Percentiles rank a stretch among this genome's conserved stretches.
Conservation (phyloP, 92 coral and sea anemone genomes). For the Blastomussa wellsi region DNA sequence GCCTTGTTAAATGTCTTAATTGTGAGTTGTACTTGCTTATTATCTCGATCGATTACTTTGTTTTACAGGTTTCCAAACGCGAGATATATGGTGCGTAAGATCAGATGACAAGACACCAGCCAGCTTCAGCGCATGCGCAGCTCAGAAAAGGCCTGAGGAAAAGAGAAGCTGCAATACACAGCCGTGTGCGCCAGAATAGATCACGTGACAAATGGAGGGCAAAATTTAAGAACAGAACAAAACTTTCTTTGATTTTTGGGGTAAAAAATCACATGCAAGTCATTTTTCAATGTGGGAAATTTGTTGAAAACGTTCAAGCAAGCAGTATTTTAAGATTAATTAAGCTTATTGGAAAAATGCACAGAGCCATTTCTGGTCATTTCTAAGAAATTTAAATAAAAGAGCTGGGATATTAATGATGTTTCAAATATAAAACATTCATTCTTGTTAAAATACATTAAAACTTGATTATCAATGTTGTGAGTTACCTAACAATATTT, state of each 20-base stretch:
- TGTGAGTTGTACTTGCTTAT: background rate
- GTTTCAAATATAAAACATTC: background rate
- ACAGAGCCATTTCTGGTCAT: too few relatives aligned
- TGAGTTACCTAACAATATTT: slow-evolving; percentile 8
- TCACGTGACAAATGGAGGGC: background rate
- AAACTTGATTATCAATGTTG: slow-evolving; percentile 5
- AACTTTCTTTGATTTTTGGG: too few relatives aligned
- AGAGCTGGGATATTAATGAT: background rate
- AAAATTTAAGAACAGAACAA: background rate
- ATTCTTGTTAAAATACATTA: background rate
- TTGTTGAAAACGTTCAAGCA: background rate
- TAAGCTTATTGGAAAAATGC: background rate
- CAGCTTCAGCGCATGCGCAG: slow-evolving; percentile 26
- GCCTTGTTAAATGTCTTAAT: too few relatives aligned
- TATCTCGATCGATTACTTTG: background rate
- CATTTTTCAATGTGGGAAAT: background rate
- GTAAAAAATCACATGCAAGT: too few relatives aligned
- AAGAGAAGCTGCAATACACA: slow-evolving; percentile 45
- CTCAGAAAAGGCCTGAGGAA: slow-evolving; percentile 27
- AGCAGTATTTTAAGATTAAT: background rate
- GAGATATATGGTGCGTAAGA: slow-evolving; percentile 49
- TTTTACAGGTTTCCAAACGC: slow-evolving; percentile 41
- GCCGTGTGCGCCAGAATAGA: slow-evolving; percentile 39
- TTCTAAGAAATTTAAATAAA: background rate
- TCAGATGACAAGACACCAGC: slow-evolving; percentile 60